Percentiles rank a stretch among this genome's conserved stretches.
These are phyloP conservation scores for Scarus forsteni DNA, from an alignment of 2,797 vertebrate genomes.

Conservation along the genomic window DNA sequence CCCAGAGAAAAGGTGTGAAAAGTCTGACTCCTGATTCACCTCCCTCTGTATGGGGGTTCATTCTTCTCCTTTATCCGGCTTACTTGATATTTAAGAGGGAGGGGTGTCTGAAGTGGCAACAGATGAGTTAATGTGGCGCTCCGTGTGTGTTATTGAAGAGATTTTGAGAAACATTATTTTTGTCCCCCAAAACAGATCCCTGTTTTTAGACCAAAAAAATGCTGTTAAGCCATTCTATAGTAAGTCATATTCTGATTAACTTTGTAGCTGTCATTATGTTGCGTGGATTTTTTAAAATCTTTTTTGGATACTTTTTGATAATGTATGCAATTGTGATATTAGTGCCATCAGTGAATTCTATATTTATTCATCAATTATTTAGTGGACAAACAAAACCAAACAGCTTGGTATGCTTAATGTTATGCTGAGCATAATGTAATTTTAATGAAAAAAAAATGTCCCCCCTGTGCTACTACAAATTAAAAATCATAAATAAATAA, in stretches of 20 bases:
- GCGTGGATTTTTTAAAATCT: too few species aligned
- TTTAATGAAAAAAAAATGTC: not conserved
- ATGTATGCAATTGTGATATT: not conserved
- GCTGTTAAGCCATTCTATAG: too few species aligned
- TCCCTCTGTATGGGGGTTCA: constrained; percentile 69
- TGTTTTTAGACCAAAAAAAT: not conserved
- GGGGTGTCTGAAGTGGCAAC: constrained; percentile 54
- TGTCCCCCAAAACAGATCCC: constrained; percentile 12
- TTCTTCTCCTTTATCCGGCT: constrained; percentile 77
- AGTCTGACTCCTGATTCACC: constrained; percentile 79
- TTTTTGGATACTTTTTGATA: too few species aligned
- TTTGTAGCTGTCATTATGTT: too few species aligned
- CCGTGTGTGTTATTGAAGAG: constrained; percentile 19
- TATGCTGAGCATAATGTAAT: not conserved
- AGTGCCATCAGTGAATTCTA: not conserved
- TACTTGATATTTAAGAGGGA: constrained; percentile 51
- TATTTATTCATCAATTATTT: not conserved
- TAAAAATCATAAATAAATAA: not conserved
- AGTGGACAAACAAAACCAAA: not conserved
- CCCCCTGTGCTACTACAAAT: not conserved
- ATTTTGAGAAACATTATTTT: constrained; percentile 16
- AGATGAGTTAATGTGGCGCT: constrained; percentile 53
- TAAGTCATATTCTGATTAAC: too few species aligned
- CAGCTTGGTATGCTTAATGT: too few species aligned
- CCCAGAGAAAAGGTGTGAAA: constrained; percentile 71